Evolutionary conservation across 2,888 invertebrate species (phyloP), one percentile per base, ranked within the genome.

Genomic region (Oegoconia quadripuncta): DNA sequence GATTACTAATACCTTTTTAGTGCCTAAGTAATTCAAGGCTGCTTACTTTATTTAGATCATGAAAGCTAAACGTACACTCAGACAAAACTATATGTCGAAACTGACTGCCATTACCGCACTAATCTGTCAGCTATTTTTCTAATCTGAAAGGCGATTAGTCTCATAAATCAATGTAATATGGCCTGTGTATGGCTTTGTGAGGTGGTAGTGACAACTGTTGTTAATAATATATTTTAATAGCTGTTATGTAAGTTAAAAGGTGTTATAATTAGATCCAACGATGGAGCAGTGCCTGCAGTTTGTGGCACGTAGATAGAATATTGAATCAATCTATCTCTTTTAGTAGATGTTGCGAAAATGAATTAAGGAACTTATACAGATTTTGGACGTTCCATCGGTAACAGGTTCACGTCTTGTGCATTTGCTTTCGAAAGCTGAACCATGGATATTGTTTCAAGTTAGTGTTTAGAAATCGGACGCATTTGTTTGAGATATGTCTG

Each of bases 81-180:
- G n/a, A 2, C 29, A 3, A n/a, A 15, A 28, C 28, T 17, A 17
- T 28, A 5, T 30, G 17, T 30, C 30, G 30, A 18, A 17, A 30
- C 12, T 3, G 18, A 7, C 11, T n/a, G 11, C 18, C 27, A 27
- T 30, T 30, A 18, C n/a, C 18, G 17, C 13, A 31, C 14, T 20
- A 34, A 37, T 40, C 41, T 23, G 37, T 38, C 23, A 41, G 31
- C 30, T 34, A 31, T 41, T 37, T 34, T 29, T 35, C 36, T 41
- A 22, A 45, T 43, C 26, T n/a, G 36, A 34, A 13, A 39, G 34
- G 20, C 26, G 27, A 43, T 49, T 37, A 27, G 32, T 27, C 30
- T 32, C 27, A 50, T 45, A 39, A 44, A 48, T 48, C 37, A 16
- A 25, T 18, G 17, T 27, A 27, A 13, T 27, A 27, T 13, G 27